Evolutionary conservation across 1,140 invertebrate species (phyloP), one percentile per base, ranked within the genome.

Genomic region (Drosophila tsacasi): DNA sequence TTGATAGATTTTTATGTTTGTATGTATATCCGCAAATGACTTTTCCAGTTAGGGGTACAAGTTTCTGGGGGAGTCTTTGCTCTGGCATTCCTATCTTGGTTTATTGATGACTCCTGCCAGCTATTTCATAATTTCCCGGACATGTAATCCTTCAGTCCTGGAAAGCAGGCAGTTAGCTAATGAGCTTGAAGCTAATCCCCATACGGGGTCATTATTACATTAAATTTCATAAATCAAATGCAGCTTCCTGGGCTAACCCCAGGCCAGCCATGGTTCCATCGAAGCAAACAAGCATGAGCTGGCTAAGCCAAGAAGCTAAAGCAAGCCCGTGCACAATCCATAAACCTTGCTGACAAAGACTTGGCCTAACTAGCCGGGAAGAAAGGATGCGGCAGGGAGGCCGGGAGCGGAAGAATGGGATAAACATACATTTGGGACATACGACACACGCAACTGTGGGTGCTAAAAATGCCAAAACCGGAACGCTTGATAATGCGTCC

Each of bases 1-100:
- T 85, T 89, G 81, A 89, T 89, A 68, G 82, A 89, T 89, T 90
- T 90, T 90, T 90, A 90, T 89, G 85, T 89, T 85, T 90, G 85
- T 89, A 89, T 90, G 85, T 89, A 89, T 89, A 90, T 79, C 46
- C 64, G 55, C 54, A 79, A 82, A 66, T 80, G 67, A 77, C 44
- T 80, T 66, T 61, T 62, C 17, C 50, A 55, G 65, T 32, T 47
- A 47, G 40, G 84, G 71, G 84, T 64, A 63, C 79, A 65, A 67
- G n/a, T 47, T 39, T 52, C n/a, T 9, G 13, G 15, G 52, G 32
- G 32, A 17, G 1, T 15, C 30, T 15, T 21, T 7, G 6, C 30
- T 35, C 27, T 35, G 17, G 30, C 42, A 44, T 21, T 19, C 19
- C 17, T 6, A 3, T 25, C 4, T 50, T 12, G 62, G 25, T 21